phyloP scores from a whole-genome alignment of 1,140 invertebrate species.

The Drosophila watanabei region DNA sequence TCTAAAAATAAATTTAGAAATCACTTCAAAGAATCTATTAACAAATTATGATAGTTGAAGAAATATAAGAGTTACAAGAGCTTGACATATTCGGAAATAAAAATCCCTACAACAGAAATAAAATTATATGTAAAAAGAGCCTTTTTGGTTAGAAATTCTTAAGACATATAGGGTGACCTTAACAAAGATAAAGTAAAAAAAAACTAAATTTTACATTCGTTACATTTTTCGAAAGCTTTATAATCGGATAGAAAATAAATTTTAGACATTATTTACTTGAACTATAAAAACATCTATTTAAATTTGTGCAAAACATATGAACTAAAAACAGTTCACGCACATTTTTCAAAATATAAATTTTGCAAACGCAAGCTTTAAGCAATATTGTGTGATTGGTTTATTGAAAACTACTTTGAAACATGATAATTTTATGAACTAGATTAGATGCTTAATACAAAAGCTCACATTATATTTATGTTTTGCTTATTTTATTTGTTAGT shows the following conservation, averaged over 20 bases:
- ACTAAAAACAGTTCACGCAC: neutral
- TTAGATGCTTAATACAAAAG: slow-evolving; percentile 25
- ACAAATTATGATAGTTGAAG: neutral
- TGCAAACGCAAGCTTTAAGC: slow-evolving; percentile 1
- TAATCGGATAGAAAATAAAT: too few relatives aligned
- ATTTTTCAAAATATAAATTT: neutral
- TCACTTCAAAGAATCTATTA: neutral
- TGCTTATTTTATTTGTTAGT: slow-evolving; percentile 5
- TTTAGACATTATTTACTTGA: neutral
- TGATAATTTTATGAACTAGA: slow-evolving; percentile 10
- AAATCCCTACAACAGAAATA: neutral
- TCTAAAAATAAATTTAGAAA: neutral
- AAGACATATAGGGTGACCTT: neutral
- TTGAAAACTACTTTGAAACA: slow-evolving; percentile 9
- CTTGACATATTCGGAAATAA: neutral
- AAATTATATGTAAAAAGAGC: neutral
- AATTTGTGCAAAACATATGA: neutral
- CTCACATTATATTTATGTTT: slow-evolving; percentile 3
- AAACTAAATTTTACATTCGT: neutral
- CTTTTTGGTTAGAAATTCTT: neutral
- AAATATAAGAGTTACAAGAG: neutral
- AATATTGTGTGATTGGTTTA: slow-evolving; percentile 24
- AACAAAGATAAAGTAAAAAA: neutral
- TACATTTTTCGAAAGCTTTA: too few relatives aligned
- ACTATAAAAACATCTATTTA: neutral